Evolutionary conservation across 2,797 vertebrate genomes (phyloP), one percentile per base, ranked within the genome.

Genomic region (Hypotaenidia okinawae): DNA sequence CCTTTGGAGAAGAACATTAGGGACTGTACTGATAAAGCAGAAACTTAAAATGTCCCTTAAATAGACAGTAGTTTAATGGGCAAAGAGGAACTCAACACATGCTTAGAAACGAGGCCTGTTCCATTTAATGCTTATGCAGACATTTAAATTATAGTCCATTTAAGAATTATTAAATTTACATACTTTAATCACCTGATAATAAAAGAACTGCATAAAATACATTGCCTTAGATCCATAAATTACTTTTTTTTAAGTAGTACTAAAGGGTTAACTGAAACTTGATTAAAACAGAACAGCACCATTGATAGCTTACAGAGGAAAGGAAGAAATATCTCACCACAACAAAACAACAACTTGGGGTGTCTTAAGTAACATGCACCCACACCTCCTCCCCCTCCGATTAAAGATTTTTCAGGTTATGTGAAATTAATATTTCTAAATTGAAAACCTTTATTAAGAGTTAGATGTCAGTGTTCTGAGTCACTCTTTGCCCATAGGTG

Each of bases 81-180:
- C 55, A 54, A 24, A 59, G 59, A 19, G 54, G 69, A 66, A 9
- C 5, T 5, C 10, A 51, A 0, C 0, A 1, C 45, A 1, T 39
- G 32, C 32, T 70, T 83, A 58, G 55, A 41, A 85, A 28, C 9
- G 43, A 61, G 18, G 35, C 12, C 4, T 5, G 2, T 63, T 59
- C 9, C 1, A 12, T 35, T 39, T 75, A 13, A 18, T 47, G 5
- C 59, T 64, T 81, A 45, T 24, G 8, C 12, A 33, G 68, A 22
- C 10, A 19, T 72, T 79, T 55, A 51, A 62, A 66, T 39, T 84
- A 15, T 18, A 18, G 30, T 79, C 19, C 8, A 0, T 72, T 75
- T 52, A 39, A 43, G 35, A 82, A 10, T 25, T 54, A 19, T 1
- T 75, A 33, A 15, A 55, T 73, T 51, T 16, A 28, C 62, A 2